Percentiles rank a stretch among this genome's conserved stretches.
Evolutionary conservation across 2,113 vertebrate genomes (phyloP).

Genomic region (Bujurquina vittata): DNA sequence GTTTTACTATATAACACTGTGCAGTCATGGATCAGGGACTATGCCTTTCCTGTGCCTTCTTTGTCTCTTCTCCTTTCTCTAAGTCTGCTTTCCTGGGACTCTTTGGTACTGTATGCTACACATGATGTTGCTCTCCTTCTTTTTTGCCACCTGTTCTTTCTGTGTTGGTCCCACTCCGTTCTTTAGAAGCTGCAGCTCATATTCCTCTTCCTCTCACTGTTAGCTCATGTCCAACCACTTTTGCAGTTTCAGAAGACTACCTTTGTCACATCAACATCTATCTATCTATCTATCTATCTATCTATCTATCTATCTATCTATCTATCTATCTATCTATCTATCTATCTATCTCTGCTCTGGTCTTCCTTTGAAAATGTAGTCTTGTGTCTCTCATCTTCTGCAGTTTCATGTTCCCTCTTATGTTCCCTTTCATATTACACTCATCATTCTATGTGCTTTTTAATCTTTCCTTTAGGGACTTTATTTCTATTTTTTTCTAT

Average conservation of each 20-base stretch:
- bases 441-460: background rate
- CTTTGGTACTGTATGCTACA: no score
- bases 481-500: constrained; percentile 6
- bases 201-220: no score
- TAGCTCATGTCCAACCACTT: no score
- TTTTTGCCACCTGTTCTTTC: background rate
- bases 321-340: no score
- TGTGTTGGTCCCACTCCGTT: background rate
- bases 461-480: constrained; percentile 1
- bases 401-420: background rate
- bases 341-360: no score
- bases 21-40: constrained; percentile 34
- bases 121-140: background rate
- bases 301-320: no score
- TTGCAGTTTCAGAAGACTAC: no score
- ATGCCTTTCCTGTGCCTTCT: background rate
- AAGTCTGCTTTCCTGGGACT: background rate
- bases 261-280: no score
- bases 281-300: no score
- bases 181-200: background rate
- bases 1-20: constrained; percentile 25
- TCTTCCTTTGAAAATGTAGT: background rate
- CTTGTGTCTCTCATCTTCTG: background rate
- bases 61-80: background rate
- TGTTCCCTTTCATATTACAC: background rate